Base-by-base conservation (phyloP, 2,888 invertebrate species). In the Pandemis corylana region DNA sequence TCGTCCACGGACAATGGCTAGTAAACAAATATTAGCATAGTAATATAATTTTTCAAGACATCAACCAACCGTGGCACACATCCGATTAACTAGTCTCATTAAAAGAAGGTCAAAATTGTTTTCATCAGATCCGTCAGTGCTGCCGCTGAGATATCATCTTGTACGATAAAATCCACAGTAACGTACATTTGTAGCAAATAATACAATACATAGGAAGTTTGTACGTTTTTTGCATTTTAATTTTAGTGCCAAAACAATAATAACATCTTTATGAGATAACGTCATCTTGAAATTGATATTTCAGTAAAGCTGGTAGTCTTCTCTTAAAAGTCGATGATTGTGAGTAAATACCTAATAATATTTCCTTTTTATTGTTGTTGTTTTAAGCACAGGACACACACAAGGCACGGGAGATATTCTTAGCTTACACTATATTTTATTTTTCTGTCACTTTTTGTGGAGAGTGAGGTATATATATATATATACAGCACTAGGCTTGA, bases 101-200 rank as follows among this genome's bases (percentile, higher is more conserved):
- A 80, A 77, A 85, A 81, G 81, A 87, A 89, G 87, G 86, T 79
- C 85, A 84, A 81, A 82, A 81, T 78, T 82, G 81, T 85, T 85
- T 82, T 83, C 78, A 85, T 86, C 84, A 82, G 79, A 75, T 77
- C 84, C 81, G 79, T 83, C 81, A 81, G 77, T 75, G 72, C 62
- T 77, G 80, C 80, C 77, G 77, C 78, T 78, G 75, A 86, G 90
- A 90, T 90, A 90, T 90, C 90, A 87, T 77, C 82, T 78, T 84
- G 82, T 84, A 83, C 83, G 86, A 86, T 87, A 88, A 86, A 84
- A 79, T 79, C 77, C 78, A 80, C 53, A 56, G 15, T 56, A 56
- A 9, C 53, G 15, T 56, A 15, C 53, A 56, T 56, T 56, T 56
- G 53, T 56, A 20, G 53, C 15, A 42, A 63, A 63, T 42, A 41